Evolutionary conservation across 2,888 invertebrate species (phyloP), one percentile per base, ranked within the genome.

Genomic region (Eucera pruinosa): DNA sequence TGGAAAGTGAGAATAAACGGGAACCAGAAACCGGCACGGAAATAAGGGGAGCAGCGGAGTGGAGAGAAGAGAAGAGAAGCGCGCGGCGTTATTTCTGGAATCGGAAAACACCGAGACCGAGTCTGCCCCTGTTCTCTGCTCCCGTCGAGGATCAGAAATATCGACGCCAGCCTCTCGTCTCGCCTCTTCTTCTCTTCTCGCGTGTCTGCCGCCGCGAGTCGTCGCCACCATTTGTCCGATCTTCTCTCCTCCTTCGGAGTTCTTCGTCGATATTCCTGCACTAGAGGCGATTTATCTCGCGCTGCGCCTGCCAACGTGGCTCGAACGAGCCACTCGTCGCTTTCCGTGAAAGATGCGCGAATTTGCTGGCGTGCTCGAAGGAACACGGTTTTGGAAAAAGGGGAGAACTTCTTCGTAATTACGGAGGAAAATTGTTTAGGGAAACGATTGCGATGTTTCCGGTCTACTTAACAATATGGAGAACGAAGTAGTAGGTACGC

Each of bases 31-130:
- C 52, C 47, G n/a, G 55, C 50, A n/a, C 74, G 41, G 47, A 47
- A 73, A 52, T 47, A 60, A 20, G 39, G 30, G 41, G 41, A 23
- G 25, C 55, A 69, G 43, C 57, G 33, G 33, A 33, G 65, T 47
- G 45, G 15, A 4, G 27, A 15, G n/a, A 47, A 58, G 15, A 30
- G 7, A 48, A 6, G 23, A 30, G 27, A 36, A 27, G 33, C 7
- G 60, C 52, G 66, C 33, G 23, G 39, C 61, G 74, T 85, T 85
- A 85, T 84, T 84, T 77, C 67, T 65, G 76, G 85, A 72, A 65
- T 77, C 39, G 74, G 68, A 78, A 84, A 85, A 76, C 68, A 75
- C 55, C 5, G 45, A 20, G 48, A 39, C 27, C 58, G 47, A 9
- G 66, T 23, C 61, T 20, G 52, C 45, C 43, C 27, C 13, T n/a